Conservation (phyloP, 2,888 invertebrate genomes). For the Drosophila incognita region DNA sequence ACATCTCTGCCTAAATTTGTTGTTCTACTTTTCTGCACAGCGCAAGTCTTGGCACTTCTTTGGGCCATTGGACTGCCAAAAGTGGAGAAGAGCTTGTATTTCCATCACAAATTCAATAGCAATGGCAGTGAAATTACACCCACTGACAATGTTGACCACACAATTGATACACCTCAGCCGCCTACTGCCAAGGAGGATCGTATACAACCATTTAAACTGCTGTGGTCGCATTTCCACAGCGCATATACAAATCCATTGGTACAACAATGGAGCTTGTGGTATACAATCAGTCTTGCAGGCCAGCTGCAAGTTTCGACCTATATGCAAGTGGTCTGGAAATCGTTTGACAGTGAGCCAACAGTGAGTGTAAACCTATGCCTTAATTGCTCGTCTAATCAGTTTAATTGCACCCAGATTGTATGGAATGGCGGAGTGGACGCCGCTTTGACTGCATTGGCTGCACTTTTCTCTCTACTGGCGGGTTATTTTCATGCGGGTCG, state of each 20-base stretch:
- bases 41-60: conserved; percentile 87
- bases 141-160: conserved; percentile 1
- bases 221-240: conserved; percentile 87
- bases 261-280: conserved; percentile 92
- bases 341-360: conserved; percentile 84
- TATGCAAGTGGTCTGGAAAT: conserved; percentile 90
- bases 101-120: conserved; percentile 84
- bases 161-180: background rate
- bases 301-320: conserved; percentile 90
- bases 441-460: conserved; percentile 89
- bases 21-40: conserved; percentile 81
- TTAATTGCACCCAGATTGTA: conserved; percentile 58
- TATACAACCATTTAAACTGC: conserved; percentile 76
- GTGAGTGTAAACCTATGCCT: conserved; percentile 49
- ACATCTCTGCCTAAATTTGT: background rate
- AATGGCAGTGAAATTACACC: conserved; percentile 2
- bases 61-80: conserved; percentile 89
- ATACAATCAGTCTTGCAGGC: conserved; percentile 90
- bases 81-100: conserved; percentile 88
- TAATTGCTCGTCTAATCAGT: background rate
- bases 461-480: conserved; percentile 87
- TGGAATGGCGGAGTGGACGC: conserved; percentile 94
- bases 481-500: conserved; percentile 84
- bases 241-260: conserved; percentile 88
- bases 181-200: background rate